Evolutionary conservation across 1,140 invertebrate species (phyloP).

Genomic region (Schlechtendalia chinensis): DNA sequence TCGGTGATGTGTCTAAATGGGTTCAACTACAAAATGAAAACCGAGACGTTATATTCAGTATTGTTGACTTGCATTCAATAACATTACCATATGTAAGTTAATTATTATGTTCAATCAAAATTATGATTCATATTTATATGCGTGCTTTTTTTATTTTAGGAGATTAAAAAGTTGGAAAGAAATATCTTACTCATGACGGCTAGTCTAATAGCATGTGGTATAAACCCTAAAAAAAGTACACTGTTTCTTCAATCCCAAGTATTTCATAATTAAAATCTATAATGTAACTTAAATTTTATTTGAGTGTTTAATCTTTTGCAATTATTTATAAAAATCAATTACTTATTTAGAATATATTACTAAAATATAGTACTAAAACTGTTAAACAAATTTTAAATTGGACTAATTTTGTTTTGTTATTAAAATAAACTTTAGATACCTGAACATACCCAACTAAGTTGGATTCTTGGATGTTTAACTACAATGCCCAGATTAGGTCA

Average conservation of each 20-base stretch:
- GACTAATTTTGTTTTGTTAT: conserved; percentile 3
- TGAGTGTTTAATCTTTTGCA: too few relatives aligned
- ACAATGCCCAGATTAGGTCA: conserved; percentile 80
- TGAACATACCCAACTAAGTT: conserved; percentile 83
- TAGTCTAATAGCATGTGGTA: conserved; percentile 84
- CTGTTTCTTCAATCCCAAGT: conserved; percentile 87
- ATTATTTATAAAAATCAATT: background rate
- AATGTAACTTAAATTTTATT: background rate
- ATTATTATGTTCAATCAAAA: conserved; percentile 12
- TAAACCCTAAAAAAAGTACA: conserved; percentile 77
- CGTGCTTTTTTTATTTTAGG: conserved; percentile 61
- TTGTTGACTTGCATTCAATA: conserved; percentile 94
- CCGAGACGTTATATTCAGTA: conserved; percentile 73
- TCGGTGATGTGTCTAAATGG: conserved; percentile 89
- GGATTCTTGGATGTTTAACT: conserved; percentile 82
- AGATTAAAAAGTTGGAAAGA: conserved; percentile 66
- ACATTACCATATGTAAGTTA: conserved; percentile 74
- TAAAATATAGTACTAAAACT: too few relatives aligned
- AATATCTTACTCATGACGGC: conserved; percentile 79
- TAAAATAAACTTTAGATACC: conserved; percentile 60
- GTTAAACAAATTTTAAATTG: background rate
- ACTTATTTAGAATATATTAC: background rate
- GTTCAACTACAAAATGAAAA: conserved; percentile 73
- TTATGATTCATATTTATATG: background rate
- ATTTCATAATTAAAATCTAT: conserved; percentile 51